These are phyloP conservation scores for Asteroscopus sphinx DNA, from an alignment of 2,888 invertebrate genomes.

Conservation along the genomic window DNA sequence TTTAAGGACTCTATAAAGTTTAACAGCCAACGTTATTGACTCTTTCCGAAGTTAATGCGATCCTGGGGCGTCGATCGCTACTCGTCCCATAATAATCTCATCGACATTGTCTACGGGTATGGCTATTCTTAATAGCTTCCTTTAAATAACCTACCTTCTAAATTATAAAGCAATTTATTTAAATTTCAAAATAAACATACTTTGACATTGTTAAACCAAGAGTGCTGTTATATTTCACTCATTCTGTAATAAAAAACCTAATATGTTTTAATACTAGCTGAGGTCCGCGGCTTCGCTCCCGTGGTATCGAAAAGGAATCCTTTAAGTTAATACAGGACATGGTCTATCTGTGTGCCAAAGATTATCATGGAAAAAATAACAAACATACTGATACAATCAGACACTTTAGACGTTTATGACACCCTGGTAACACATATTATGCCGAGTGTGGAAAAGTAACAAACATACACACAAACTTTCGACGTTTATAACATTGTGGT, in stretches of 20 bases:
- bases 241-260: conserved; percentile 1
- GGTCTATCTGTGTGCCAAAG: no score
- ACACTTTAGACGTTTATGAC: no score
- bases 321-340: no score
- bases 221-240: conserved; percentile 3
- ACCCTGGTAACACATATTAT: no score
- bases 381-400: no score
- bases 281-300: no score
- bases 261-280: no score
- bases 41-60: conserved; percentile 79
- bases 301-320: no score
- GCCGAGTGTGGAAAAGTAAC: no score
- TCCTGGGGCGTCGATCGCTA: conserved; percentile 71
- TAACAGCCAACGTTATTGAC: conserved; percentile 81
- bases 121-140: conserved; percentile 67
- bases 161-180: conserved; percentile 48
- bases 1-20: conserved; percentile 83
- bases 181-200: conserved; percentile 23
- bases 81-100: conserved; percentile 75
- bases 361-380: no score
- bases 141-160: conserved; percentile 55
- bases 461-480: no score
- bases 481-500: no score
- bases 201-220: conserved; percentile 13
- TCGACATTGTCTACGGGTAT: conserved; percentile 75